These are phyloP conservation scores for Heliothis peltigera DNA, from an alignment of 2,888 invertebrate species.

Conservation along the genomic window DNA sequence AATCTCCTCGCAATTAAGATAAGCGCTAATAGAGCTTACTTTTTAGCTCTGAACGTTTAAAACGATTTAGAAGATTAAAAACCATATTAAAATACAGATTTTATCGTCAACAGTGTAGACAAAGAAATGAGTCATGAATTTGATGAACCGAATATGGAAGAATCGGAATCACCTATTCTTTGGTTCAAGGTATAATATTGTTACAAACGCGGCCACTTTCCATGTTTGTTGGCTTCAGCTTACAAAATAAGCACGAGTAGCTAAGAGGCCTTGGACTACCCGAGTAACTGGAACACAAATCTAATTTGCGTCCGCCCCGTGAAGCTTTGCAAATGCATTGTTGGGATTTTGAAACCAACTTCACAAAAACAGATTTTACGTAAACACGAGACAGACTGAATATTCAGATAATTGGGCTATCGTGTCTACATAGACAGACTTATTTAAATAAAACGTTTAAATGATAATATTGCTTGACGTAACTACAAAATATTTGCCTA, in stretches of 20 bases:
- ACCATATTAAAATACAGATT: slow-evolving; percentile 18
- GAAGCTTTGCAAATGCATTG: slow-evolving; percentile 68
- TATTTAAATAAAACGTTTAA: slow-evolving; percentile 38
- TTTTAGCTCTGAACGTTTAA: slow-evolving; percentile 9
- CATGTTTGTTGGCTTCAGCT: slow-evolving; percentile 59
- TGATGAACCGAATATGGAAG: slow-evolving; percentile 5
- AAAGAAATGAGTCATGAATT: slow-evolving; percentile 16
- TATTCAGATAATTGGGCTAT: slow-evolving; percentile 27
- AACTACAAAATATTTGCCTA: slow-evolving; percentile 65
- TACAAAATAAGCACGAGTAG: slow-evolving; percentile 66
- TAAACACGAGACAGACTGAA: slow-evolving; percentile 27
- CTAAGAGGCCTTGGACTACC: slow-evolving; percentile 77
- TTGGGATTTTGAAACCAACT: slow-evolving; percentile 46
- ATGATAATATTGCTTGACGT: slow-evolving; percentile 40
- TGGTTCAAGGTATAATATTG: slow-evolving; percentile 25
- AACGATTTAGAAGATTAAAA: slow-evolving; percentile 21
- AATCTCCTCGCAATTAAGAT: slow-evolving; percentile 40
- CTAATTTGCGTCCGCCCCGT: slow-evolving; percentile 72
- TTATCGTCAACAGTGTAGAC: slow-evolving; percentile 3
- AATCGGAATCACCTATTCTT: slow-evolving; percentile 11
- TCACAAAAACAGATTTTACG: slow-evolving; percentile 36
- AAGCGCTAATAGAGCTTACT: slow-evolving; percentile 22
- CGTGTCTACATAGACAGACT: slow-evolving; percentile 27
- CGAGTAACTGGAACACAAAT: slow-evolving; percentile 74
- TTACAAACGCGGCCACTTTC: slow-evolving; percentile 27